Conservation (phyloP, 2,113 vertebrate genomes). For the Engraulis encrasicolus region DNA sequence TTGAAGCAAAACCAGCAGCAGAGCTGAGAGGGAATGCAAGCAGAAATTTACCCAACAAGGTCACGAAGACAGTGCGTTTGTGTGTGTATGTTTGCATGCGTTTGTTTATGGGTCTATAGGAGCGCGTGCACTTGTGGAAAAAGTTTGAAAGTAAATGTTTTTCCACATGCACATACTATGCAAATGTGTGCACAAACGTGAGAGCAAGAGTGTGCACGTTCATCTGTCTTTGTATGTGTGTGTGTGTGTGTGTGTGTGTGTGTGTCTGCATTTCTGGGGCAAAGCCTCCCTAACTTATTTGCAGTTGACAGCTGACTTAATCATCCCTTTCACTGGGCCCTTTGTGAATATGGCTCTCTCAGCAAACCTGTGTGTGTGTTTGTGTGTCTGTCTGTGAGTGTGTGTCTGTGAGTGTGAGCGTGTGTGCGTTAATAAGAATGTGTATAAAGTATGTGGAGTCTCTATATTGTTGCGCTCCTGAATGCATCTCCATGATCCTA, state of each 20-base stretch:
- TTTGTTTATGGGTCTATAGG: neutral
- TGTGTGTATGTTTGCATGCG: neutral
- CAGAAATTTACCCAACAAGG: neutral
- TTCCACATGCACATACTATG: neutral
- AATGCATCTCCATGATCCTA: neutral
- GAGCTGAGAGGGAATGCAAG: neutral
- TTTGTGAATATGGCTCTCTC: neutral
- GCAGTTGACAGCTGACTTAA: neutral
- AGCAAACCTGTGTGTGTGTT: neutral
- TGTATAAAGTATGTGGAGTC: neutral
- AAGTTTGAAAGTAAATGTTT: too few relatives aligned
- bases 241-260: neutral
- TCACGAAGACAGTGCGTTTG: neutral
- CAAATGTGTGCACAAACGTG: neutral
- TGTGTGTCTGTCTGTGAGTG: neutral
- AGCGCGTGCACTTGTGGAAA: too few relatives aligned
- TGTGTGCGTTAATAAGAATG: neutral
- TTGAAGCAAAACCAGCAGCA: neutral
- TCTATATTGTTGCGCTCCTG: neutral
- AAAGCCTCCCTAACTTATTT: constrained; percentile 7
- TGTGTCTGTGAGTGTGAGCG: neutral
- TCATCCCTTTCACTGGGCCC: neutral
- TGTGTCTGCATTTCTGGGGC: constrained; percentile 8
- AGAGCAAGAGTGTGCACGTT: neutral
- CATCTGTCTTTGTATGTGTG: neutral